These are phyloP conservation scores for Tenodera sinensis DNA, from an alignment of 2,888 invertebrate species.

Conservation along the genomic window DNA sequence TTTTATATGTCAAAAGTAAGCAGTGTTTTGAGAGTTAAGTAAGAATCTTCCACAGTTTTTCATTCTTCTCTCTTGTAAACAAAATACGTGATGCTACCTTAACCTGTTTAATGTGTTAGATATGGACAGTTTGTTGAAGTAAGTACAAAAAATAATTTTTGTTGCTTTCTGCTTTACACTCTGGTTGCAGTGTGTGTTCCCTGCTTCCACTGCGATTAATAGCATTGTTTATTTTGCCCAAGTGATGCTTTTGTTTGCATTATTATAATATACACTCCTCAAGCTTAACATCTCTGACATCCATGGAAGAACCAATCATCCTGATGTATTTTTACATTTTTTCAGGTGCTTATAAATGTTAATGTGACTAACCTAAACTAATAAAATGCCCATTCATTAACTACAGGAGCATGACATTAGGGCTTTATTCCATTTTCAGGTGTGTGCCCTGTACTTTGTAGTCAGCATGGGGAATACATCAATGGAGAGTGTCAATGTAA, in stretches of 20 bases:
- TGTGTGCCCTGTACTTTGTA: constrained; percentile 95
- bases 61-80: no score
- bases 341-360: not conserved
- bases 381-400: not conserved
- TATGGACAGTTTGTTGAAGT: no score
- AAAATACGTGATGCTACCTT: no score
- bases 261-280: not conserved
- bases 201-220: not conserved
- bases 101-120: no score
- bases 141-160: no score
- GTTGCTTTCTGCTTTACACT: no score
- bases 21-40: no score
- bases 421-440: constrained; percentile 50
- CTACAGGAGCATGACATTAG: not conserved
- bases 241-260: not conserved
- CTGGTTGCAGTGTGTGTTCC: not conserved
- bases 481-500: constrained; percentile 96
- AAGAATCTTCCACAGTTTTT: no score
- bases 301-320: not conserved
- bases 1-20: no score
- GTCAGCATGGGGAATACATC: constrained; percentile 93
- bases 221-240: not conserved
- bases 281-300: not conserved
- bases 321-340: no score
- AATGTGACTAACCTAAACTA: not conserved